Percentiles rank a stretch among this genome's conserved stretches.
phyloP scores from a whole-genome alignment of 2,888 invertebrate species.

The Blastobasis adustella region DNA sequence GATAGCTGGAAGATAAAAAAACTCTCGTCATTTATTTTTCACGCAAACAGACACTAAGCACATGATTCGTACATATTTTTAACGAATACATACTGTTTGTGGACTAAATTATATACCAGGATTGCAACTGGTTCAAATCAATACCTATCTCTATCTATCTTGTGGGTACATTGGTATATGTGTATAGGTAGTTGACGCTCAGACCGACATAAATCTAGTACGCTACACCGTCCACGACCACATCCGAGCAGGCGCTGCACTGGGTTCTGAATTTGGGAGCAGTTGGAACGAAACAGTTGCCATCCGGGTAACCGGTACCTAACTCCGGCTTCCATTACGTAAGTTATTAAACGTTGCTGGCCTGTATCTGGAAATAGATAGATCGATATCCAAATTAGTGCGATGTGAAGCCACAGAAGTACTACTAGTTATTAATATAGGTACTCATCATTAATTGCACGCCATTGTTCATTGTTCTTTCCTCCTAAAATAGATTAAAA shows the following conservation, averaged over 20 bases:
- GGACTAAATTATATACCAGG: too few species aligned
- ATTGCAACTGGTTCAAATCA: not conserved
- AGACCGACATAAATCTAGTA: not conserved
- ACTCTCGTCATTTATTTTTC: too few species aligned
- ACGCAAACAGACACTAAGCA: too few species aligned
- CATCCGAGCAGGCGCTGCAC: slow-evolving; percentile 27
- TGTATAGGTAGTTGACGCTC: too few species aligned
- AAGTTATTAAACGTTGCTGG: too few species aligned
- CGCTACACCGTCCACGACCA: slow-evolving; percentile 19
- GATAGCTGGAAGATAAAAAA: too few species aligned
- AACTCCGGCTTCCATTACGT: too few species aligned
- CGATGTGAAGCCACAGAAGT: not conserved
- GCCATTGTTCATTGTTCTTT: not conserved
- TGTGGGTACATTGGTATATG: slow-evolving; percentile 1
- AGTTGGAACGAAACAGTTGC: slow-evolving; percentile 38
- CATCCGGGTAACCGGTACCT: too few species aligned
- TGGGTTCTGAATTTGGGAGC: slow-evolving; percentile 37
- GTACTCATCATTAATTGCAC: too few species aligned
- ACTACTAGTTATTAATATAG: not conserved
- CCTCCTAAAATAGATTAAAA: not conserved
- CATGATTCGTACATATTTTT: too few species aligned
- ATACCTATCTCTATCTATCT: not conserved
- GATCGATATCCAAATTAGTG: not conserved
- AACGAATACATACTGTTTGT: too few species aligned
- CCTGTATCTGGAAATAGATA: too few species aligned